Base-by-base conservation (phyloP, 2,113 vertebrate species). In the Echinops telfairi region DNA sequence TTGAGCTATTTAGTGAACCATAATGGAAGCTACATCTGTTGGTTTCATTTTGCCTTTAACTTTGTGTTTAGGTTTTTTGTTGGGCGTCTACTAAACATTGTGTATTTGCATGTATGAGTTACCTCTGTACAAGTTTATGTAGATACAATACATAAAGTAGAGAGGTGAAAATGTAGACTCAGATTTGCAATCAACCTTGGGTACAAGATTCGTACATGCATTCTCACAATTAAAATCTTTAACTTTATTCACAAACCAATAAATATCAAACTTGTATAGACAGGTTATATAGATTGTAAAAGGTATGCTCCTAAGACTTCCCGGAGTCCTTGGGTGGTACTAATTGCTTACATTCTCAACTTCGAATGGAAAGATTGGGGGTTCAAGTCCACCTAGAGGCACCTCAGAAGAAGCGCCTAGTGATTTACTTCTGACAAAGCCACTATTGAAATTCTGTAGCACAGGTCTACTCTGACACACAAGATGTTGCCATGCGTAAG, bases 1-100 rank as follows among this genome's bases (percentile, higher is more conserved):
- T 80, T 94, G 94, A 97, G 97, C 80, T 89, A 64, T 79, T 97
- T 96, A 68, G 88, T 88, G 86, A 88, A 23, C 78, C 22, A 3
- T 94, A 88, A 86, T 88, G 96, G 80, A 83, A 93, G 86, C 93
- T 89, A 27, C 71, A 94, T 95, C 91, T 97, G 86, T 93, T 89
- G 70, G 93, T 95, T 92, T 8, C 60, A 36, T 93, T 96, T 68
- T 96, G 91, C 92, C 83, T 70, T 93, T 71, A 97, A 92, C 89
- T 95, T 88, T 85, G 27, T 78, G 62, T 71, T 83, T 58, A 83
- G 58, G 31, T 31, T 79, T 2, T 79, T 75, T 8, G 19, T 7
- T 29, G n/a, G 47, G 6, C 43, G 15, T 27, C 83, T 76, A 81
- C 71, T 87, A 93, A 70, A 83, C 89, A 90, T 38, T 77, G 53